Percentiles rank a stretch among this genome's conserved stretches.
phyloP scores from a whole-genome alignment of 2,113 vertebrate species.

The Saguinus imperator region DNA sequence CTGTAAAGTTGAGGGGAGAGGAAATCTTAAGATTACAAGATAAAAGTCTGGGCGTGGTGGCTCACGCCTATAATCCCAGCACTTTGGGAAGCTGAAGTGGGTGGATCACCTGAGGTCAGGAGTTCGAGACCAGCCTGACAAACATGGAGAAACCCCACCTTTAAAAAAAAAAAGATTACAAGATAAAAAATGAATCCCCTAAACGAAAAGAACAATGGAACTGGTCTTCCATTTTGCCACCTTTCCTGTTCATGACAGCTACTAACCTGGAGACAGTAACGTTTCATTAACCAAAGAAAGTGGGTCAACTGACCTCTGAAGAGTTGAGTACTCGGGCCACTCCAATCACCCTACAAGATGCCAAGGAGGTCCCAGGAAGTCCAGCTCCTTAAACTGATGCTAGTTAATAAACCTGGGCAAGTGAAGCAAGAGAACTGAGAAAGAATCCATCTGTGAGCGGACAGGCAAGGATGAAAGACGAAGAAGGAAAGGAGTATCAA shows the following conservation, averaged over 20 bases:
- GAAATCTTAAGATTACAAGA: slow-evolving; percentile 32
- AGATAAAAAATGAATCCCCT: slow-evolving; percentile 3
- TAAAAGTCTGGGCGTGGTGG: not conserved
- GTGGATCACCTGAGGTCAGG: too few relatives aligned
- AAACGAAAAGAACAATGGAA: slow-evolving; percentile 42
- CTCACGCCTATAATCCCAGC: too few relatives aligned
- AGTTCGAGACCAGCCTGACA: too few relatives aligned
- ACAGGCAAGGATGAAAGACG: not conserved
- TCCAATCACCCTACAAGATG: not conserved
- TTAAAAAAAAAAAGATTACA: not conserved
- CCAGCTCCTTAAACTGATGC: slow-evolving; percentile 11
- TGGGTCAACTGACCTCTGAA: slow-evolving; percentile 22
- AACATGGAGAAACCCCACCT: too few relatives aligned
- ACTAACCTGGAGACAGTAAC: not conserved
- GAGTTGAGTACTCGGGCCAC: not conserved
- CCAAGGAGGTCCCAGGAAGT: not conserved
- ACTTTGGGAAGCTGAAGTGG: too few relatives aligned
- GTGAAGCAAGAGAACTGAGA: slow-evolving; percentile 18
- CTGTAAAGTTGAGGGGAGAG: not conserved
- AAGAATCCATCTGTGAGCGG: not conserved
- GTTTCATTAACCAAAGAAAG: slow-evolving; percentile 57
- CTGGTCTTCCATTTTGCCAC: slow-evolving; percentile 43
- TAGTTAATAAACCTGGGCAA: slow-evolving; percentile 11
- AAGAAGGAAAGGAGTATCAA: not conserved
- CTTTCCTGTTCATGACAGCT: slow-evolving; percentile 12